phyloP scores from a whole-genome alignment of 1,140 invertebrate genomes.

The Mizuhopecten yessoensis region DNA sequence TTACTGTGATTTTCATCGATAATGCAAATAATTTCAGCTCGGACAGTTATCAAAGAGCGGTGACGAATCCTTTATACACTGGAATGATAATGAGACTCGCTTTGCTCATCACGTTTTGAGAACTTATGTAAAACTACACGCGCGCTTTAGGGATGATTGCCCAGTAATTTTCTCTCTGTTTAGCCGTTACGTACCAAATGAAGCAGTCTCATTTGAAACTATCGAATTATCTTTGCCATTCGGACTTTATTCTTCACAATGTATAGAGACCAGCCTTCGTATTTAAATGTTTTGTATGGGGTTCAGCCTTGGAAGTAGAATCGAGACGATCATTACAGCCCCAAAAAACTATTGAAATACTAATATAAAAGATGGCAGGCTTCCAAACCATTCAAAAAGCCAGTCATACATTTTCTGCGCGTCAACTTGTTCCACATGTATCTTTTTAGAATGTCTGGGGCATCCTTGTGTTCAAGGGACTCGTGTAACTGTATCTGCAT shows the following conservation, averaged over 20 bases:
- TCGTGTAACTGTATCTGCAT: not conserved
- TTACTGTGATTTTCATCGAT: not conserved
- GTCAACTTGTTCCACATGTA: not conserved
- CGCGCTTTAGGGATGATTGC: not conserved
- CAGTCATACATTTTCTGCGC: not conserved
- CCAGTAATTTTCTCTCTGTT: not conserved
- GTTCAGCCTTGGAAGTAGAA: not conserved
- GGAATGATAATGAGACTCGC: not conserved
- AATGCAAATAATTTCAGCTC: not conserved
- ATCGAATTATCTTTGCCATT: constrained; percentile 16
- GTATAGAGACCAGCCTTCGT: not conserved
- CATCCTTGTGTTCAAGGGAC: not conserved
- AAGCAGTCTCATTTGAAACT: not conserved
- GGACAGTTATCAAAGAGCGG: constrained; percentile 1
- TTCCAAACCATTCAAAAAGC: constrained; percentile 23
- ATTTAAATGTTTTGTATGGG: constrained; percentile 5
- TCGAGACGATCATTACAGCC: not conserved
- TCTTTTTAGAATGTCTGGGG: not conserved
- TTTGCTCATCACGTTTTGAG: not conserved
- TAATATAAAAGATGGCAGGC: not conserved
- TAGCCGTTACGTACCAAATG: constrained; percentile 21
- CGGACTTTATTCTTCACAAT: not conserved
- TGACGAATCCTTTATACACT: not conserved
- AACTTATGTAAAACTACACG: constrained; percentile 33
- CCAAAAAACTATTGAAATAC: constrained; percentile 18